Evolutionary conservation across 2,888 invertebrate species (phyloP), one percentile per base, ranked within the genome.

Genomic region (Nesidiocoris tenuis): DNA sequence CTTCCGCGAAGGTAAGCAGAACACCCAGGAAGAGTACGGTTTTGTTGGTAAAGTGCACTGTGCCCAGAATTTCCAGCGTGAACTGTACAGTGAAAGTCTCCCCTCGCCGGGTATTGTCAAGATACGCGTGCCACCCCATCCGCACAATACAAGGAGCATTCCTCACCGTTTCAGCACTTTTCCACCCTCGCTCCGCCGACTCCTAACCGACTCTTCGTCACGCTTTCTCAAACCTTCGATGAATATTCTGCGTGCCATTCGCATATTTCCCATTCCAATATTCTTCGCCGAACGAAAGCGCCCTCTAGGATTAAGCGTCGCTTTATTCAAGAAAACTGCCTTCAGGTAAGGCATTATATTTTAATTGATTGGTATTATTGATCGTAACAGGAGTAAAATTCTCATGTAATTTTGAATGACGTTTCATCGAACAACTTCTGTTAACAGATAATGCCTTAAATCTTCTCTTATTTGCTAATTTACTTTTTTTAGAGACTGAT

Each of bases 191-290:
- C 59, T 23, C 1, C 63, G 23, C 3, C 22, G 22, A 16, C 63
- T 22, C 63, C n/a, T 59, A 19, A n/a, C 23, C 23, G n/a, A 54
- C 54, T 3, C 21, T 19, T 17, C 19, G 12, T 7, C 22, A 9
- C 56, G 9, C 21, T 21, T 5, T 17, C 19, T 3, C 66, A 16
- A 18, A 2, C 3, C 66, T 39, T 66, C 25, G 55, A 67, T 56
- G 67, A 56, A 67, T 67, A 55, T 55, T 21, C 55, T 18, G 67
- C 67, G 22, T 67, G 67, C 56, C 21, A 18, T 18, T 16, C 54
- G 67, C 56, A 67, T 56, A 67, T 67, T 67, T 67, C 67, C n/a
- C 19, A n/a, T 39, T 25, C 39, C n/a, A 16, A 39, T 18, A 65
- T 24, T 65, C 21, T 24, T 18, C 63, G 19, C 22, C 19, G 3